Evolutionary conservation across 1,140 invertebrate species (phyloP).

Genomic region (Calosoma granatense): DNA sequence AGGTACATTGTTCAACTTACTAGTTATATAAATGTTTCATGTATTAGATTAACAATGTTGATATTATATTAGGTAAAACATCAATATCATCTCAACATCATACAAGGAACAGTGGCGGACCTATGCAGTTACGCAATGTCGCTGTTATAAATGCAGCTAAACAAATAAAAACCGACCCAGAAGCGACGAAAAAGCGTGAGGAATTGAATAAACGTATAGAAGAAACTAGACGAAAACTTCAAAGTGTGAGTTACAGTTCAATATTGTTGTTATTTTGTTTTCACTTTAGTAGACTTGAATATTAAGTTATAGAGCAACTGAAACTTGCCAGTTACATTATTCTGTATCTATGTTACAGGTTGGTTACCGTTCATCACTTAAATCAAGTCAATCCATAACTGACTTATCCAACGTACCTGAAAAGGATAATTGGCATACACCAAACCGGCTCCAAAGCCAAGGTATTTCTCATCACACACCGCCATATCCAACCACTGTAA

Average conservation of each 20-base stretch:
- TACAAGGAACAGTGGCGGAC: slow-evolving; percentile 31
- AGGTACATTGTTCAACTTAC: slow-evolving; percentile 20
- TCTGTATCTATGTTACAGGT: slow-evolving; percentile 49
- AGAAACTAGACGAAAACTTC: slow-evolving; percentile 77
- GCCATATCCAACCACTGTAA: not conserved
- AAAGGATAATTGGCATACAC: slow-evolving; percentile 36
- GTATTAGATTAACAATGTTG: not conserved
- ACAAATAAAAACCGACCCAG: slow-evolving; percentile 45
- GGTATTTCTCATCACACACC: slow-evolving; percentile 22
- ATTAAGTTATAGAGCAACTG: too few species aligned
- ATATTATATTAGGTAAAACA: slow-evolving; percentile 21
- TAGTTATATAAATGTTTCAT: not conserved
- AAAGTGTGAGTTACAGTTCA: slow-evolving; percentile 60
- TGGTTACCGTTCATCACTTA: slow-evolving; percentile 61
- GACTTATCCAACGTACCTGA: slow-evolving; percentile 55
- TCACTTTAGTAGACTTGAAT: slow-evolving; percentile 1
- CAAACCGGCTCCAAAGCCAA: slow-evolving; percentile 22
- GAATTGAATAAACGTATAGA: slow-evolving; percentile 75
- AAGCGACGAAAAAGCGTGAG: slow-evolving; percentile 63
- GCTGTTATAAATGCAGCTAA: slow-evolving; percentile 46
- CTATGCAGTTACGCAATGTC: slow-evolving; percentile 35
- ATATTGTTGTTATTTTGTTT: slow-evolving; percentile 2
- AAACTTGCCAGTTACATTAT: slow-evolving; percentile 11
- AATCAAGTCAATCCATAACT: slow-evolving; percentile 72
- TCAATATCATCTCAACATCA: slow-evolving; percentile 30